Evolutionary conservation across 2,888 invertebrate genomes (phyloP), one percentile per base, ranked within the genome.

Genomic region (Fragum sueziense): DNA sequence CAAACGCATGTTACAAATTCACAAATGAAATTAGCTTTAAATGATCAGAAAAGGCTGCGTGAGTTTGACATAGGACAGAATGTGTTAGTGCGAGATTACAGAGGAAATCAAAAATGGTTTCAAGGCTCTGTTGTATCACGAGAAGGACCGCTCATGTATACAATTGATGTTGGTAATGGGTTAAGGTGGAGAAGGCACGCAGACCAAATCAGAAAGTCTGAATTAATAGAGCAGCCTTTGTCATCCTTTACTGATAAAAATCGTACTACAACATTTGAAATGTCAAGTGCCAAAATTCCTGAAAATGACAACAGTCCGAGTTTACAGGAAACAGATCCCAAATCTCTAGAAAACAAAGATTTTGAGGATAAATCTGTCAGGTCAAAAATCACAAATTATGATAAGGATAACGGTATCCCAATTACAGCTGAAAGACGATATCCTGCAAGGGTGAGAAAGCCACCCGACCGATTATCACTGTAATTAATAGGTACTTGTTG

Each of bases 11-110:
- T 61, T 14, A 7, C 11, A 31, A 31, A 61, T 61, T 29, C 27
- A 27, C 61, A 61, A 61, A 61, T 61, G 61, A 61, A 61, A 61
- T 61, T 61, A 61, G 7, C 61, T n/a, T n/a, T n/a, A n/a, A n/a
- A n/a, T n/a, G n/a, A 61, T 61, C 11, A 11, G 17, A 14, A 22
- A 61, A 27, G 29, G 31, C 29, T 61, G 3, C 61, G 61, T 14
- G 61, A 61, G n/a, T 31, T 61, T 29, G 17, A 61, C 22, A 29
- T 61, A 27, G 61, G 61, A 27, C 27, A 61, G 7, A 61, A 31
- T 31, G 61, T 14, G 4, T n/a, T 61, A 27, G 27, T 29, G 29
- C 4, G 29, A 14, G 61, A 61, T 31, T 61, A 61, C 29, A 61
- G 61, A 27, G 11, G 27, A 6, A 61, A 61, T 14, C 11, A 22